These are phyloP conservation scores for Drosophila kikkawai DNA, from an alignment of 1,140 invertebrate genomes.

Conservation along the genomic window DNA sequence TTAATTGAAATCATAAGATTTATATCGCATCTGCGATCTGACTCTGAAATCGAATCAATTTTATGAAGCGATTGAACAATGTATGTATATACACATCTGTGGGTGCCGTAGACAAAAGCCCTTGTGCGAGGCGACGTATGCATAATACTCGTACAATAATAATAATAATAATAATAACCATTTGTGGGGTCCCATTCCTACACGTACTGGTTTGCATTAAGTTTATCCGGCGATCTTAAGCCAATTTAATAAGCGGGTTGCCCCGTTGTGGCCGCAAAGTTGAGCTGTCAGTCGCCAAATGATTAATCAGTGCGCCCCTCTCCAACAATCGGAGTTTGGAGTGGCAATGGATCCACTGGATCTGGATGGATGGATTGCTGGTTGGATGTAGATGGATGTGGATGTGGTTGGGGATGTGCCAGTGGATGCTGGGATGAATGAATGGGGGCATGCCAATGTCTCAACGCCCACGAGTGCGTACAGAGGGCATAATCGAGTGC, in stretches of 20 bases:
- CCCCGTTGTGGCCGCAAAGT: slow-evolving; percentile 72
- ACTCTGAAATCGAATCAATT: slow-evolving; percentile 71
- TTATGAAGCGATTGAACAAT: slow-evolving; percentile 39
- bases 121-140: slow-evolving; percentile 58
- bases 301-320: slow-evolving; percentile 70
- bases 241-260: slow-evolving; percentile 82
- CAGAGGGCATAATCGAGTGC: slow-evolving; percentile 26
- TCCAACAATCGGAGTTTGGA: slow-evolving; percentile 59
- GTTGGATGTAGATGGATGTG: slow-evolving; percentile 20
- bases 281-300: slow-evolving; percentile 81
- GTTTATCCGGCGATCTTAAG: slow-evolving; percentile 82
- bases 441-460: slow-evolving; percentile 60
- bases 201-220: slow-evolving; percentile 70
- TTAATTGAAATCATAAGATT: slow-evolving; percentile 79
- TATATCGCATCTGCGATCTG: slow-evolving; percentile 73
- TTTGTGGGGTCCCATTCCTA: slow-evolving; percentile 82
- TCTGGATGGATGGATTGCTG: slow-evolving; percentile 28
- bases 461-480: slow-evolving; percentile 61
- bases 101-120: slow-evolving; percentile 60
- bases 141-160: slow-evolving; percentile 41
- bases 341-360: slow-evolving; percentile 31
- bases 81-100: slow-evolving; percentile 45
- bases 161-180: slow-evolving; percentile 55
- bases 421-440: slow-evolving; percentile 44
- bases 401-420: slow-evolving; percentile 23